Base-by-base conservation (phyloP, 2,797 vertebrate genomes). In the Neoniphon sammara region DNA sequence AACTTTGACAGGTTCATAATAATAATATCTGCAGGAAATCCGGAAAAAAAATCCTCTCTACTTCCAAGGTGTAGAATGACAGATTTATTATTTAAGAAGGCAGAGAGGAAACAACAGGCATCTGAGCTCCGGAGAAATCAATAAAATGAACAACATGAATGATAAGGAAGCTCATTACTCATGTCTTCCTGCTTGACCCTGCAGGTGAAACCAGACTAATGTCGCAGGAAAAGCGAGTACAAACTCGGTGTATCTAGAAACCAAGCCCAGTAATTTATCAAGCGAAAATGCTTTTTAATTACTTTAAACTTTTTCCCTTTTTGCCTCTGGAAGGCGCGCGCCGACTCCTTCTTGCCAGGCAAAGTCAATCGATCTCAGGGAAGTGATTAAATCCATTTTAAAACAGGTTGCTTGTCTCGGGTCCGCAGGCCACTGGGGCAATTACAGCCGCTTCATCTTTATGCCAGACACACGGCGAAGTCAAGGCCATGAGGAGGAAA, bases 381-480 rank as follows among this genome's bases (percentile, higher is more conserved):
- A 34, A 44, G 57, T 34, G 61, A 70, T 50, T 58, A 23, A 73
- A 70, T 81, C 71, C 54, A 73, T 79, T 52, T 60, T 46, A 64
- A 71, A 27, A 62, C 62, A 74, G 60, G 21, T 17, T 8, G 20
- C 36, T 39, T 46, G 44, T 39, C 55, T 66, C 30, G 3, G 58
- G 52, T 66, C 39, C 15, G 8, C 53, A 14, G 59, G 42, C 42
- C 74, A 7, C 25, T 23, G 2, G 25, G 21, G 9, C 36, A 39
- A 14, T 23, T 14, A 23, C 2, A 21, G 25, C 53, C 27, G 53
- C 53, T 39, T 39, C 36, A 39, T 39, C 36, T 39, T 39, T 11
- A 39, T 39, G 36, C 36, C 10, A 39, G 36, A 39, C 7, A 9
- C 36, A 39, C 11, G 9, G 10, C 36, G 4, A 11, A 39, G 36